Percentiles rank a stretch among this genome's conserved stretches.
Evolutionary conservation across 2,888 invertebrate genomes (phyloP).

Genomic region (Lysandra bellargus): DNA sequence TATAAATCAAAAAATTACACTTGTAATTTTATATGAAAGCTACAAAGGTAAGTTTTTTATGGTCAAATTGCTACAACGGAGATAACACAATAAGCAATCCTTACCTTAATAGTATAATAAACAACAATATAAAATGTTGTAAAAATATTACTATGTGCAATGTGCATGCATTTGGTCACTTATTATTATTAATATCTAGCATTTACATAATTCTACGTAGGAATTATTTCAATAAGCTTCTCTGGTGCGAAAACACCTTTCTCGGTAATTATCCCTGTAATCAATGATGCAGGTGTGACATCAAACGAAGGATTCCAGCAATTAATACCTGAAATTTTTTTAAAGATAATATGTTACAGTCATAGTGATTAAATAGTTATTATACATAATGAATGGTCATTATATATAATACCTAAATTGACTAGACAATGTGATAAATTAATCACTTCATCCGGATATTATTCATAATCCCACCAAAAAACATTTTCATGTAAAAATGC

Average conservation of each 20-base stretch:
- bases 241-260: constrained; percentile 89
- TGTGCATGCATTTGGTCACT: background rate
- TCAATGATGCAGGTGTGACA: constrained; percentile 95
- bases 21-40: too few species aligned
- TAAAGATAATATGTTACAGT: too few species aligned
- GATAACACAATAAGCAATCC: background rate
- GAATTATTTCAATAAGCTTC: constrained; percentile 57
- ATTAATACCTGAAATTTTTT: constrained; percentile 84
- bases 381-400: too few species aligned
- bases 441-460: too few species aligned
- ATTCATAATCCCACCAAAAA: too few species aligned
- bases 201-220: constrained; percentile 13
- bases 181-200: background rate
- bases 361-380: too few species aligned
- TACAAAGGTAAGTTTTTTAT: background rate
- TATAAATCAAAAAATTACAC: too few species aligned
- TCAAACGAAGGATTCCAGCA: constrained; percentile 99
- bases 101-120: background rate
- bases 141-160: background rate
- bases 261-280: constrained; percentile 97
- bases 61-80: background rate
- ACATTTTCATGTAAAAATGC: too few species aligned
- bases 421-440: too few species aligned
- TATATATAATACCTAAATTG: too few species aligned
- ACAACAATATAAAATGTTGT: background rate